Conservation (phyloP, 2,888 invertebrate genomes). For the Portevinia maculata region DNA sequence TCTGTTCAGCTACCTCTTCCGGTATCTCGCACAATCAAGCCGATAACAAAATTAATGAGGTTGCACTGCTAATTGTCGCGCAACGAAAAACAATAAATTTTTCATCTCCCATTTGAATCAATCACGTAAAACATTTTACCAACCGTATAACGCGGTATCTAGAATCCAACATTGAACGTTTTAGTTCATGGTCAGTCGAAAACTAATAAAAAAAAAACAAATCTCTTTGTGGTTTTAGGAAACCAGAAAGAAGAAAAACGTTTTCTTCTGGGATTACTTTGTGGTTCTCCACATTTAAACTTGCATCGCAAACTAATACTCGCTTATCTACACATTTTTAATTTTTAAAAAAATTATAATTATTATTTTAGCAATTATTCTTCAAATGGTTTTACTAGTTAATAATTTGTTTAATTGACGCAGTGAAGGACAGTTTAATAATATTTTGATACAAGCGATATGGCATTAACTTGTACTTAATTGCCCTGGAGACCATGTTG, state of each 20-base stretch:
- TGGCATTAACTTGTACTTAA: conserved; percentile 16
- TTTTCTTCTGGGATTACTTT: neutral
- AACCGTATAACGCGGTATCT: neutral
- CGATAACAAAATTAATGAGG: neutral
- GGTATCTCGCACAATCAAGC: neutral
- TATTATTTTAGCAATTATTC: conserved; percentile 25
- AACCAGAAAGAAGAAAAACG: too few relatives aligned
- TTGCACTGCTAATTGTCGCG: neutral
- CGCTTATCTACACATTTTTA: too few relatives aligned
- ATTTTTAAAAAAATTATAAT: neutral
- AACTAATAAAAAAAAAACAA: neutral
- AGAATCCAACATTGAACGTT: neutral
- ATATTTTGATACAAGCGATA: conserved; percentile 21
- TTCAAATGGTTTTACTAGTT: conserved; percentile 22
- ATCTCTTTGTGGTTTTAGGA: neutral
- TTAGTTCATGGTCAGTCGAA: conserved; percentile 1
- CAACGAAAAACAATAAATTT: neutral
- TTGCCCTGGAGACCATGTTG: too few relatives aligned
- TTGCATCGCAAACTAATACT: neutral
- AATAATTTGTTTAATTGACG: conserved; percentile 39
- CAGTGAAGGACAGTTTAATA: conserved; percentile 19
- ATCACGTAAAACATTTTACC: neutral
- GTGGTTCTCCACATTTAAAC: neutral
- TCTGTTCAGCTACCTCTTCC: neutral
- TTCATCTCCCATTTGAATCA: neutral